Conservation (phyloP, 2,113 vertebrate genomes). For the Aepyceros melampus region DNA sequence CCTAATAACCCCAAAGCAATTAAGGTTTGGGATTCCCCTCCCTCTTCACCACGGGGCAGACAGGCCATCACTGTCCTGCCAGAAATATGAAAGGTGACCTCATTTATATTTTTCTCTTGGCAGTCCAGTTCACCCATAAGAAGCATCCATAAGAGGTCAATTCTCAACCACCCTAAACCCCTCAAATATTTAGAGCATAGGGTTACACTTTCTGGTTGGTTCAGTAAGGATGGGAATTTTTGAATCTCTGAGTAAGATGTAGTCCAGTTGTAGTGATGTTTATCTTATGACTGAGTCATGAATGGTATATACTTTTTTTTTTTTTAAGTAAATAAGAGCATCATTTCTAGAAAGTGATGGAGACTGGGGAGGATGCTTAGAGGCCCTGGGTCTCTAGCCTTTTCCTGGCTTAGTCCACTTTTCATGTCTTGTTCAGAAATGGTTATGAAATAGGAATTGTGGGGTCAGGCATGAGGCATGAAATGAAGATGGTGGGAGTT, state of each 20-base stretch:
- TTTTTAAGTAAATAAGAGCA: neutral
- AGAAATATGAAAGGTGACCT: neutral
- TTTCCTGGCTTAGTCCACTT: neutral
- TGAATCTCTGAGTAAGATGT: neutral
- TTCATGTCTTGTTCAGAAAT: conserved; percentile 4
- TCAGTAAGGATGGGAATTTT: neutral
- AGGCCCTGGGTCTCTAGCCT: neutral
- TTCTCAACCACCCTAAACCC: neutral
- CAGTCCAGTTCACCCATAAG: neutral
- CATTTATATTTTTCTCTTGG: neutral
- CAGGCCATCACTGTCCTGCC: neutral
- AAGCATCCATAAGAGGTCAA: neutral
- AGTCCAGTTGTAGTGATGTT: neutral
- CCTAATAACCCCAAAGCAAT: neutral
- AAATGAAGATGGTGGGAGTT: neutral
- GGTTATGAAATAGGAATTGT: neutral
- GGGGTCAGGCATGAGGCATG: neutral
- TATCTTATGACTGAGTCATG: neutral
- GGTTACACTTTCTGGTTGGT: neutral
- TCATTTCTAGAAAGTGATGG: conserved; percentile 8
- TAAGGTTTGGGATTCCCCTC: neutral
- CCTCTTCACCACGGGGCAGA: neutral
- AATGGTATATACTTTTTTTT: neutral
- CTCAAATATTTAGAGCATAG: neutral
- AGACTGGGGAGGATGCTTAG: neutral